Conservation (phyloP, 2,888 invertebrate species). For the Drosophila cyrtoloma region DNA sequence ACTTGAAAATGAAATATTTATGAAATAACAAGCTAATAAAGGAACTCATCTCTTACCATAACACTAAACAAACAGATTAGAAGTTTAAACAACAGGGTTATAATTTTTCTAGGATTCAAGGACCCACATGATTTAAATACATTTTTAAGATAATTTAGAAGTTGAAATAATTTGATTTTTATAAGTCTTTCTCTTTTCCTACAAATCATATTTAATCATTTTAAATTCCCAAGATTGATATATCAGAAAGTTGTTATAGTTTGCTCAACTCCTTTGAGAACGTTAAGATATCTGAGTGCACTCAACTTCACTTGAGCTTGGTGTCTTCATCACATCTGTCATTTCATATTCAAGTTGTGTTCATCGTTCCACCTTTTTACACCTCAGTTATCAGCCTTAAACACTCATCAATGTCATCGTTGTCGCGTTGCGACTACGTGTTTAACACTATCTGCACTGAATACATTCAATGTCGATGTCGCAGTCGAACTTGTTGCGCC, state of each 20-base stretch:
- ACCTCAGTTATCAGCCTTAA: conserved; percentile 37
- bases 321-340: conserved; percentile 12
- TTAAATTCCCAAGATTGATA: background rate
- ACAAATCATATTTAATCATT: background rate
- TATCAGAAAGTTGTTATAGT: background rate
- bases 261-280: background rate
- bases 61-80: background rate
- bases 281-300: background rate
- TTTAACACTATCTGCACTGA: conserved; percentile 41
- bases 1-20: background rate
- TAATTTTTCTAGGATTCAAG: background rate
- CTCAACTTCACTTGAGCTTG: background rate
- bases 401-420: conserved; percentile 57
- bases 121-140: background rate
- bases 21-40: background rate
- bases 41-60: background rate
- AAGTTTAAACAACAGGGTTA: no score
- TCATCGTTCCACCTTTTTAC: conserved; percentile 24
- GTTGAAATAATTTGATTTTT: background rate
- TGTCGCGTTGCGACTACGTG: conserved; percentile 33
- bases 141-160: background rate
- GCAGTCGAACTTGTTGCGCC: conserved; percentile 7
- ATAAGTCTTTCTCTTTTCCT: background rate
- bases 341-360: conserved; percentile 13
- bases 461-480: conserved; percentile 33